Evolutionary conservation across 1,140 invertebrate genomes (phyloP).

Genomic region (Bicyclus anynana): DNA sequence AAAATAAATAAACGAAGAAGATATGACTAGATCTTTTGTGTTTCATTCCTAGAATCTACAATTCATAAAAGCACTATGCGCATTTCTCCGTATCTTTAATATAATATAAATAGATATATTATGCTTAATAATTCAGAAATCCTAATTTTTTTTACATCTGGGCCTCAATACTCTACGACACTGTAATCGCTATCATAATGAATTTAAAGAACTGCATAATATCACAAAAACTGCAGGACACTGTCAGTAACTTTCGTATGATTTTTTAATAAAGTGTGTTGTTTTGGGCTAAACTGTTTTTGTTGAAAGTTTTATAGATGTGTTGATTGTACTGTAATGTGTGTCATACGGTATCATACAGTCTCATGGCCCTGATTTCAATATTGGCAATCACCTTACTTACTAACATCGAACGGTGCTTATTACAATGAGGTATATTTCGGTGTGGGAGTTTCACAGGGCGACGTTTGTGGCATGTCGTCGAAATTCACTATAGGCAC

Average conservation of each 20-base stretch:
- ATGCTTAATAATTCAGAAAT: constrained; percentile 69
- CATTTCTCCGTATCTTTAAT: constrained; percentile 69
- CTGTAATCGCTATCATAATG: no score
- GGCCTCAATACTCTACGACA: no score
- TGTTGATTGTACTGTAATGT: no score
- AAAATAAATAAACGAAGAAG: constrained; percentile 69
- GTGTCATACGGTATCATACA: no score
- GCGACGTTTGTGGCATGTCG: neutral
- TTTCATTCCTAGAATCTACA: constrained; percentile 68
- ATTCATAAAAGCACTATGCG: constrained; percentile 76
- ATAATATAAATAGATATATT: constrained; percentile 74
- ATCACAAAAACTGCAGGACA: no score
- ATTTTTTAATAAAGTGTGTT: no score
- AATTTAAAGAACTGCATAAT: no score
- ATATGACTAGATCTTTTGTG: constrained; percentile 75
- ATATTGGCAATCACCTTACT: constrained; percentile 74
- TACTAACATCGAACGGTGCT: constrained; percentile 57
- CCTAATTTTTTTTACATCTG: constrained; percentile 55
- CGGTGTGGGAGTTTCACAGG: neutral
- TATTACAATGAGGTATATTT: neutral
- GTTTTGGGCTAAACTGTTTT: no score
- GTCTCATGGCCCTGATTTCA: constrained; percentile 51
- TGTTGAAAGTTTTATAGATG: no score
- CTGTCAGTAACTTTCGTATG: no score
- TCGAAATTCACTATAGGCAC: neutral